Conservation (phyloP, 2,888 invertebrate species). For the Troides helena region DNA sequence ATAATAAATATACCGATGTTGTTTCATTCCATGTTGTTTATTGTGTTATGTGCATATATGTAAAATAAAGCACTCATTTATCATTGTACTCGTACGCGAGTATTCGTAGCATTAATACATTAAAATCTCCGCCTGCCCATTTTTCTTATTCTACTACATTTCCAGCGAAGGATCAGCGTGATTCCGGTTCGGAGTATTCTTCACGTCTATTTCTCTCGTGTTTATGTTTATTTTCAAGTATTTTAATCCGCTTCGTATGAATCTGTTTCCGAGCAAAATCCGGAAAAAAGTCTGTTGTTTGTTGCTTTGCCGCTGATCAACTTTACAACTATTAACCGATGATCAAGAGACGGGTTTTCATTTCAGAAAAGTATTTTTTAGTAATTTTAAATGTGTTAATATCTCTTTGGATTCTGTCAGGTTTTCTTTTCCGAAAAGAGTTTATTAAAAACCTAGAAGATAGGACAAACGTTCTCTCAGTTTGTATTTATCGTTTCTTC, state of each 20-base stretch:
- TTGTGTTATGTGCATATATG: too few relatives aligned
- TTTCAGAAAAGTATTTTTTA: too few relatives aligned
- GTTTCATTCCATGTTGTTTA: too few relatives aligned
- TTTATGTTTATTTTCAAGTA: conserved; percentile 47
- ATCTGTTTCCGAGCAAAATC: conserved; percentile 55
- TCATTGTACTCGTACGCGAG: too few relatives aligned
- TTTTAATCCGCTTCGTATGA: conserved; percentile 46
- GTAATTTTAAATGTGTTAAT: too few relatives aligned
- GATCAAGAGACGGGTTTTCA: not conserved
- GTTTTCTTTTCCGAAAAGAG: too few relatives aligned
- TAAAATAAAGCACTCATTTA: too few relatives aligned
- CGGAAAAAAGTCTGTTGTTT: conserved; percentile 35
- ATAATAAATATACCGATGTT: too few relatives aligned
- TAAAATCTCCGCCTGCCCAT: not conserved
- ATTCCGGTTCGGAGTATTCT: conserved; percentile 49
- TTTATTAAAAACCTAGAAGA: too few relatives aligned
- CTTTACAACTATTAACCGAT: conserved; percentile 15
- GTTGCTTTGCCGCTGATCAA: conserved; percentile 27
- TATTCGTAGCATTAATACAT: not conserved
- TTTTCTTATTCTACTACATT: conserved; percentile 29
- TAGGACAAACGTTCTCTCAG: too few relatives aligned
- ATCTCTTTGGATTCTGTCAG: too few relatives aligned
- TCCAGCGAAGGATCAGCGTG: conserved; percentile 52
- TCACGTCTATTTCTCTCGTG: conserved; percentile 46
- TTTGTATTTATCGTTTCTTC: too few relatives aligned